Base-by-base conservation (phyloP, 2,113 vertebrate genomes). In the Platanista minor region DNA sequence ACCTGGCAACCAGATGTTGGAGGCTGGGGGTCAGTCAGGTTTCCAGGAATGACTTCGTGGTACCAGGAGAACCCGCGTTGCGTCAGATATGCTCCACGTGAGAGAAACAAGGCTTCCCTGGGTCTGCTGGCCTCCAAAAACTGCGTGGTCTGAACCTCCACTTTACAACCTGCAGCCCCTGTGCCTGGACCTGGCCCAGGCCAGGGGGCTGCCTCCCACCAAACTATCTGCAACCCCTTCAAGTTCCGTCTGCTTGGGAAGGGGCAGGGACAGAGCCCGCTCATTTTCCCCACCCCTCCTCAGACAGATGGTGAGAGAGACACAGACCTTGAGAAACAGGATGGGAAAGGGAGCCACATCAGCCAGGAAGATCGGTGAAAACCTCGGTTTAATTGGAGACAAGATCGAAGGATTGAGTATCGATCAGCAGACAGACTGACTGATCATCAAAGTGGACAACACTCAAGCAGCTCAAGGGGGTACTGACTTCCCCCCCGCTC, bases 301-400 rank as follows among this genome's bases (percentile, higher is more conserved):
- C 69, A 74, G 83, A 77, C 54, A n/a, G 49, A 8, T 17, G 8
- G 18, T 9, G 4, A 41, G 7, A 43, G 43, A 80, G 31, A 57
- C 80, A 36, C 5, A 29, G 15, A 52, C 12, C 17, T 31, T 6
- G 14, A 43, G 15, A 46, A 23, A 25, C 1, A 87, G 23, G n/a
- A 39, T 27, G 46, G 27, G 18, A 75, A 97, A 97, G 66, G 46
- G 95, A 94, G 43, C 64, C 87, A 93, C 88, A 21, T 9, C 23
- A 97, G 94, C 21, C 90, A 78, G 64, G 25, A 71, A 43, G 31
- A 13, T 92, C 4, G 0, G 81, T 89, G 92, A 96, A 86, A 96
- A 93, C 93, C 96, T 98, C 29, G 4, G 36, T 98, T 98, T 98
- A 98, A 97, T 98, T 90, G 84, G 98, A 94, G 89, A 97, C 96